These are phyloP conservation scores for Equus quagga DNA, from an alignment of 2,113 vertebrate genomes.

Conservation along the genomic window DNA sequence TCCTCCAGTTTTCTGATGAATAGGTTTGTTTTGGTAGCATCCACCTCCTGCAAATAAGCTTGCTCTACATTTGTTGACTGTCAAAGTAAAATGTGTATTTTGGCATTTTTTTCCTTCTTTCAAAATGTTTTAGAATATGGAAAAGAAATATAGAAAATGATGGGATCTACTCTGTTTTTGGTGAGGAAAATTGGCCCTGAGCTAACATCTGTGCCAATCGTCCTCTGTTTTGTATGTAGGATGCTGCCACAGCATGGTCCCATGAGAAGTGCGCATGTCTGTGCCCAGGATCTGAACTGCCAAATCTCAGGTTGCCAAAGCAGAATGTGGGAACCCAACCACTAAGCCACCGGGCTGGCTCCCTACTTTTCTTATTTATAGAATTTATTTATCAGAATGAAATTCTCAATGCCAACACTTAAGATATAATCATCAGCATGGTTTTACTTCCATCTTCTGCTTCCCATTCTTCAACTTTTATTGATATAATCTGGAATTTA, in stretches of 20 bases:
- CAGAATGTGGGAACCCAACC: no score
- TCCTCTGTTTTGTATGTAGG: no score
- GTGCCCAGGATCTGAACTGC: no score
- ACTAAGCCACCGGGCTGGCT: no score
- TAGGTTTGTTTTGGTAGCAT: neutral
- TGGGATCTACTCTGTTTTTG: neutral
- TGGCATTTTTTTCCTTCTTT: neutral
- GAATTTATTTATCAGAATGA: neutral
- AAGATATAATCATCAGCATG: neutral
- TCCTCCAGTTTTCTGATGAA: neutral
- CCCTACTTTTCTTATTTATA: neutral
- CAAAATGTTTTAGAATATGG: neutral
- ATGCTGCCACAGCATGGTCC: no score
- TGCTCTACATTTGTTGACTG: neutral
- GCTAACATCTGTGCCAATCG: no score
- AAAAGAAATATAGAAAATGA: slow-evolving; percentile 6
- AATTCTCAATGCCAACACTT: neutral
- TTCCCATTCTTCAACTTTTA: neutral
- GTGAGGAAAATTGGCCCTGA: no score
- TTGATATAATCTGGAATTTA: neutral
- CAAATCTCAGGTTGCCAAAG: no score
- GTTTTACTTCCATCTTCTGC: neutral
- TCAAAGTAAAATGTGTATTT: neutral
- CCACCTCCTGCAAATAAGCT: neutral
- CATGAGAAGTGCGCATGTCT: no score